Evolutionary conservation across 2,113 vertebrate species (phyloP).

Genomic region (Tachysurus fulvidraco): DNA sequence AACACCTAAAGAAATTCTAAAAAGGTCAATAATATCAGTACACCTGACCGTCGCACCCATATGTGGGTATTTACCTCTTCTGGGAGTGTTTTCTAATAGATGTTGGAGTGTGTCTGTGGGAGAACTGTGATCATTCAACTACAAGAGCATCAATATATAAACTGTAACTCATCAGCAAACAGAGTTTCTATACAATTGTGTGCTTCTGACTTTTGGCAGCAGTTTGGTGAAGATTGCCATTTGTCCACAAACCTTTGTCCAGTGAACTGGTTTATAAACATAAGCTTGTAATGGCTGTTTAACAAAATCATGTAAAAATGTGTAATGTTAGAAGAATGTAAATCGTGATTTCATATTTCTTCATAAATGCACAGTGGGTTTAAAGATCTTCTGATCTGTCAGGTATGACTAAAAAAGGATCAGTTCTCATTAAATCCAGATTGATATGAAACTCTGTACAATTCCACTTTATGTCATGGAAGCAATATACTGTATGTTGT

Average conservation of each 20-base stretch:
- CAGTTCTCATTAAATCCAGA: not conserved
- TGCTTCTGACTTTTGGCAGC: too few relatives aligned
- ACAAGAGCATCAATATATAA: too few relatives aligned
- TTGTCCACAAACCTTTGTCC: not conserved
- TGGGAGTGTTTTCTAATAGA: not conserved
- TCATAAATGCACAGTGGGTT: not conserved
- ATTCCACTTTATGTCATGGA: not conserved
- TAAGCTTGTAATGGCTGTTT: too few relatives aligned
- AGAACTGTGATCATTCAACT: too few relatives aligned
- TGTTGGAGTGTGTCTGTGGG: not conserved
- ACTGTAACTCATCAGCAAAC: too few relatives aligned
- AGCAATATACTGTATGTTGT: not conserved
- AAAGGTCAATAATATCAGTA: not conserved
- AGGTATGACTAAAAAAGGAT: slow-evolving; percentile 1
- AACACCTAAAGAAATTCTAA: not conserved
- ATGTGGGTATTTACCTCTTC: not conserved
- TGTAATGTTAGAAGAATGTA: too few relatives aligned
- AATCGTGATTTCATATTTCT: not conserved
- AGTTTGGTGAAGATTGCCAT: too few relatives aligned
- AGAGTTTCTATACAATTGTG: too few relatives aligned
- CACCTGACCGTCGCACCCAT: not conserved
- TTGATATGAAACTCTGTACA: slow-evolving; percentile 1
- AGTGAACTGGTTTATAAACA: not conserved
- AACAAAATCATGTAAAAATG: too few relatives aligned
- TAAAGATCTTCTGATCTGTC: not conserved